Evolutionary conservation across 2,113 vertebrate species (phyloP).

Genomic region (Psittacula cyanocephala): DNA sequence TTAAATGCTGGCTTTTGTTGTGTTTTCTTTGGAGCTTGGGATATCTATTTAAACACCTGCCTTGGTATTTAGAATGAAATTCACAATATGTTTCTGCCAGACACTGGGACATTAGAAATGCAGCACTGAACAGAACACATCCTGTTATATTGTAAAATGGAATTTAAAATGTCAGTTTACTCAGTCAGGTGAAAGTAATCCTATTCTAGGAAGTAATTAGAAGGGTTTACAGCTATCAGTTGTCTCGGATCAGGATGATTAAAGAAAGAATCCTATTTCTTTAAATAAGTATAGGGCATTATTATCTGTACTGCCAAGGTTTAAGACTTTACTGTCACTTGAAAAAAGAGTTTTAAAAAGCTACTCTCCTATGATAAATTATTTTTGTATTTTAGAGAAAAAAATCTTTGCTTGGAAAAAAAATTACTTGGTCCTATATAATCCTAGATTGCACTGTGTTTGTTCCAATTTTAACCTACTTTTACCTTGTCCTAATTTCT

Average conservation of each 20-base stretch:
- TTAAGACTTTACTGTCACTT: not conserved
- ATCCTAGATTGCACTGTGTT: not conserved
- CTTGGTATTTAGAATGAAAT: not conserved
- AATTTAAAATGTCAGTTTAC: constrained; percentile 46
- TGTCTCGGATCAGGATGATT: constrained; percentile 18
- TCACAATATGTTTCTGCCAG: not conserved
- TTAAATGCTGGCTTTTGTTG: not conserved
- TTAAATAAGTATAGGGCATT: not conserved
- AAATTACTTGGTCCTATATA: not conserved
- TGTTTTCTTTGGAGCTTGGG: not conserved
- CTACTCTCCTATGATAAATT: not conserved
- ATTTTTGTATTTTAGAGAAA: not conserved
- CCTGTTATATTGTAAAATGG: not conserved
- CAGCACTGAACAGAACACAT: not conserved
- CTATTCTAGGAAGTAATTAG: constrained; percentile 49
- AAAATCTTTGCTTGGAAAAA: not conserved
- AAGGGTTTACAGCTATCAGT: constrained; percentile 22
- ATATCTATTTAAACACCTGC: not conserved
- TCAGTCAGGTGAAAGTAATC: constrained; percentile 55
- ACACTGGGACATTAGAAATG: constrained; percentile 20
- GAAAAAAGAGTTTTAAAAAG: not conserved
- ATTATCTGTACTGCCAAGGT: not conserved
- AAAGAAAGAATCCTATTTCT: constrained; percentile 19
- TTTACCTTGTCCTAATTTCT: not conserved
- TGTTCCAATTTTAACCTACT: not conserved